Evolutionary conservation across 1,140 invertebrate species (phyloP).

Genomic region (Pseudoatta argentina): DNA sequence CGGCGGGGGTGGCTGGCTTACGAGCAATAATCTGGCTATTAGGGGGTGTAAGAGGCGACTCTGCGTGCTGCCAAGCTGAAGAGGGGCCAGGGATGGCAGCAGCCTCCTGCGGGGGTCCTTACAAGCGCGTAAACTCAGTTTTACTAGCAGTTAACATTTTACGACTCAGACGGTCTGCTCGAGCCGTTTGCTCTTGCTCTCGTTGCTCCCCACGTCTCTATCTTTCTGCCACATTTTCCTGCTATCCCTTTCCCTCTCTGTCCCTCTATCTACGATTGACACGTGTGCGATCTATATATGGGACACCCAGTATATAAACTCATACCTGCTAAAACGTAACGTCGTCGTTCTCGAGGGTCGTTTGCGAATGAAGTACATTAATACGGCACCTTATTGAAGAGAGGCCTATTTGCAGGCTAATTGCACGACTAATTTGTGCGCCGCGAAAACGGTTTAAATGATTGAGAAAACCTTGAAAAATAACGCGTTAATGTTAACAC

Average conservation of each 20-base stretch:
- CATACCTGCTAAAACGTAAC: conserved; percentile 53
- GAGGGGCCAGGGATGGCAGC: conserved; percentile 68
- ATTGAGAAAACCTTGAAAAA: conserved; percentile 2
- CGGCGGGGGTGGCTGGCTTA: conserved; percentile 65
- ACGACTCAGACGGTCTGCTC: conserved; percentile 83
- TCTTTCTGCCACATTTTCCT: conserved; percentile 15
- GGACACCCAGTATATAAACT: conserved; percentile 61
- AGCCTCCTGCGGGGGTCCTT: conserved; percentile 81
- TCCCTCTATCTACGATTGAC: conserved; percentile 16
- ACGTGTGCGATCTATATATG: conserved; percentile 19
- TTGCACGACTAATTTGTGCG: conserved; percentile 72
- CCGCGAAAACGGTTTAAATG: background rate
- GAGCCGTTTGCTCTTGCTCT: conserved; percentile 63
- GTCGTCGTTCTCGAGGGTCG: conserved; percentile 72
- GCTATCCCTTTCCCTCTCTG: conserved; percentile 3
- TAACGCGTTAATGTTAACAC: conserved; percentile 8
- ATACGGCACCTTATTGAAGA: conserved; percentile 78
- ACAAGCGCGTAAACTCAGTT: conserved; percentile 86
- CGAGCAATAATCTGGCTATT: conserved; percentile 83
- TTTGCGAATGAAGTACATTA: conserved; percentile 76
- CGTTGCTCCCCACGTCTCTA: conserved; percentile 18
- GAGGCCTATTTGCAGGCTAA: conserved; percentile 68
- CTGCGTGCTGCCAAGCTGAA: conserved; percentile 66
- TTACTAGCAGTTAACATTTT: conserved; percentile 87
- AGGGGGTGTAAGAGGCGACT: conserved; percentile 74